These are phyloP conservation scores for Ceratina japonica DNA, from an alignment of 1,140 invertebrate genomes.

Conservation along the genomic window DNA sequence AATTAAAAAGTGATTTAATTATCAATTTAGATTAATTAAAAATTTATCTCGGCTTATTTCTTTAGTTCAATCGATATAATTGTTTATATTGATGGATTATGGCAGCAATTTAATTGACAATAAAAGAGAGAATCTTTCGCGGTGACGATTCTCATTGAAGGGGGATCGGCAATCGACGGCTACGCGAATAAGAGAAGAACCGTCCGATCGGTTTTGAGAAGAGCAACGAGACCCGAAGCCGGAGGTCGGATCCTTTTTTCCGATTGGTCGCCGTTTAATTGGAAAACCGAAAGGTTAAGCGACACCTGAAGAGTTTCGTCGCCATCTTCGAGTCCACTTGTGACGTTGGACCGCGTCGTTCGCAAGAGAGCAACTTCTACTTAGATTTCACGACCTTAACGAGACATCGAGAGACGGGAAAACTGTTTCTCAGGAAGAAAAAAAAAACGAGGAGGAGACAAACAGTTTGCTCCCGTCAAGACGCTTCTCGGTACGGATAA, in stretches of 20 bases:
- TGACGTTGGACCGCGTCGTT: too few species aligned
- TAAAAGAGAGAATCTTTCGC: neutral
- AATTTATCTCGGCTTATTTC: too few species aligned
- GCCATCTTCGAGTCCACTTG: neutral
- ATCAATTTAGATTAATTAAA: too few species aligned
- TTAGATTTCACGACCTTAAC: constrained; percentile 6
- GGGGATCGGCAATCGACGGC: neutral
- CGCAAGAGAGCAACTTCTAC: too few species aligned
- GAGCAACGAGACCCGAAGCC: neutral
- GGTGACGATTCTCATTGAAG: neutral
- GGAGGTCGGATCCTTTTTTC: neutral
- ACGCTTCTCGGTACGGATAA: too few species aligned
- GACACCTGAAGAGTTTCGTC: neutral
- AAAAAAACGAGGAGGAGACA: neutral
- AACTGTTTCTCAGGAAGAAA: neutral
- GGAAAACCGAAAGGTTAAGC: constrained; percentile 23
- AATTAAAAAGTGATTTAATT: too few species aligned
- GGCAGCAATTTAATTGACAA: neutral
- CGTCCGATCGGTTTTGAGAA: neutral
- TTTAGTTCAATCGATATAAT: too few species aligned
- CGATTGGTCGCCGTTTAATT: constrained; percentile 12
- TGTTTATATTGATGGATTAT: neutral
- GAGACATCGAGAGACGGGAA: neutral
- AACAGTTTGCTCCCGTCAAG: neutral
- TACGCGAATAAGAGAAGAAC: neutral